These are phyloP conservation scores for Anguilla pacifica DNA, from an alignment of 2,797 vertebrate species.

Conservation along the genomic window DNA sequence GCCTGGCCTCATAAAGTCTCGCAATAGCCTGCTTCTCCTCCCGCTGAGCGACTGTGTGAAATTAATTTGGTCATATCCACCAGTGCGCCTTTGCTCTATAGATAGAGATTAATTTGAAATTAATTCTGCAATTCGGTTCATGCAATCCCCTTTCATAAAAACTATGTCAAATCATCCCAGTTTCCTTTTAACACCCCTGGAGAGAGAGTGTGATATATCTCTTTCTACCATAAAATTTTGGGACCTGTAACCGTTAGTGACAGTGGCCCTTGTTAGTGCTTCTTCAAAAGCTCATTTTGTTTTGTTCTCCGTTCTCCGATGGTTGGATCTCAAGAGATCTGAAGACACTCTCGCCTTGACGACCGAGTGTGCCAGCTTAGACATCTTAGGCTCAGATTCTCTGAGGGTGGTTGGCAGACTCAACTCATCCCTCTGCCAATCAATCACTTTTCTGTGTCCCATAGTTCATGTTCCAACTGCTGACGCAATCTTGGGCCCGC, in stretches of 20 bases:
- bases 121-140: neutral
- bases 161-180: neutral
- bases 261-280: neutral
- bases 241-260: neutral
- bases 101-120: neutral
- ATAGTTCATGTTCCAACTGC: too few relatives aligned
- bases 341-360: too few relatives aligned
- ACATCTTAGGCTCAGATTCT: too few relatives aligned
- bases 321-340: too few relatives aligned
- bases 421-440: too few relatives aligned
- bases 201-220: neutral
- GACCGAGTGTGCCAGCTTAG: too few relatives aligned
- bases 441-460: too few relatives aligned
- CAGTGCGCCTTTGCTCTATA: neutral
- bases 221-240: neutral
- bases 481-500: too few relatives aligned
- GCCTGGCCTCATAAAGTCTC: neutral
- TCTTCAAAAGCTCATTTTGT: too few relatives aligned
- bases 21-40: neutral
- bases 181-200: neutral
- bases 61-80: neutral
- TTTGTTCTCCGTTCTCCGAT: too few relatives aligned
- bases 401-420: too few relatives aligned
- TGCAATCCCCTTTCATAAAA: neutral
- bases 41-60: neutral